Conservation (phyloP, 1,140 invertebrate genomes). For the Ostrea denselamellosa region DNA sequence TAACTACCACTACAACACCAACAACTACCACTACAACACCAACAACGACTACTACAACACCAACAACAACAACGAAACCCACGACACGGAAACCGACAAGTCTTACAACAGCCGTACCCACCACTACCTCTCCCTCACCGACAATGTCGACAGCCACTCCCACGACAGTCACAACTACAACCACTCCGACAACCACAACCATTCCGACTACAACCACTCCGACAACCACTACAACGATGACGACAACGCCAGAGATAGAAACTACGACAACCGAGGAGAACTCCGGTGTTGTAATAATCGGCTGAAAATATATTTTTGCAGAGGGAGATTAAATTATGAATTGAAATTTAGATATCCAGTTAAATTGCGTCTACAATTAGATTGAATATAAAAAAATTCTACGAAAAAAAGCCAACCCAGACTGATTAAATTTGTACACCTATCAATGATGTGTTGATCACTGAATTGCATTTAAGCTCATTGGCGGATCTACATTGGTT, state of each 20-base stretch:
- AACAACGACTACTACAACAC: slow-evolving; percentile 26
- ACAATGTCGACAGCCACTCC: background rate
- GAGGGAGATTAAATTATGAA: too few relatives aligned
- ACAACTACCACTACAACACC: slow-evolving; percentile 26
- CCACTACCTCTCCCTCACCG: slow-evolving; percentile 12
- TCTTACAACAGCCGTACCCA: background rate
- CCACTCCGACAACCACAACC: background rate
- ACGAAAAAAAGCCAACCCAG: too few relatives aligned
- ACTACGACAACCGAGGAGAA: slow-evolving; percentile 28
- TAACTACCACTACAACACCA: background rate
- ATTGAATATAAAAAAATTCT: too few relatives aligned
- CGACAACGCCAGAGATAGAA: background rate
- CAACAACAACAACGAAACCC: background rate
- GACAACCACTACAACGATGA: background rate
- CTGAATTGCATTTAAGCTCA: too few relatives aligned
- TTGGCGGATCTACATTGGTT: too few relatives aligned
- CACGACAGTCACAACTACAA: background rate
- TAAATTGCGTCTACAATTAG: too few relatives aligned
- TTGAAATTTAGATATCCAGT: too few relatives aligned
- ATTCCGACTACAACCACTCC: background rate
- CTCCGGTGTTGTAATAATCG: background rate
- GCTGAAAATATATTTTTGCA: background rate
- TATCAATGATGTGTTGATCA: too few relatives aligned
- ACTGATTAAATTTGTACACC: too few relatives aligned
- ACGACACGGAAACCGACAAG: background rate